Conservation (phyloP, 2,888 invertebrate species). For the Willowsia nigromaculata region DNA sequence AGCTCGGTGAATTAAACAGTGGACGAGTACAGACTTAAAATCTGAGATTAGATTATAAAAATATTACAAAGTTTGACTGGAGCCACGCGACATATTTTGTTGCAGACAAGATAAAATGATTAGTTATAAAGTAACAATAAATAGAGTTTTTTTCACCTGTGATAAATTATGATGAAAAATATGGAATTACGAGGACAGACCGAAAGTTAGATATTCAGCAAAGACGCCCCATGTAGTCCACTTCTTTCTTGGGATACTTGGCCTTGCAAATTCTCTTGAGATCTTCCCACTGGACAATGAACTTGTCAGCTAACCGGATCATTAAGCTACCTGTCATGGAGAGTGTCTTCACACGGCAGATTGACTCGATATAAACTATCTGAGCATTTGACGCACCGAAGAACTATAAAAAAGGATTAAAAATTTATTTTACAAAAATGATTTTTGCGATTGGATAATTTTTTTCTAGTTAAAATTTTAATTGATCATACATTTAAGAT, state of each 20-base stretch:
- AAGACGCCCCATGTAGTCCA: conserved; percentile 4
- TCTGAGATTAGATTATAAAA: too few species aligned
- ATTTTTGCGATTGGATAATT: not conserved
- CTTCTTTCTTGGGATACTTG: not conserved
- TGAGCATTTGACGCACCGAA: conserved; percentile 83
- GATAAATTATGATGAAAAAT: not conserved
- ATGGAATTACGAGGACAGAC: too few species aligned
- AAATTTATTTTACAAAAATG: not conserved
- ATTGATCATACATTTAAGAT: conserved; percentile 84
- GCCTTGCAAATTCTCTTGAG: conserved; percentile 80
- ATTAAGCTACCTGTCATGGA: conserved; percentile 94
- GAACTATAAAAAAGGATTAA: not conserved
- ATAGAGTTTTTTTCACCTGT: not conserved
- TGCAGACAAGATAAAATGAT: too few species aligned
- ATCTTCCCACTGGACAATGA: conserved; percentile 96
- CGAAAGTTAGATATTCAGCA: too few species aligned
- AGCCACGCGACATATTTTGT: too few species aligned
- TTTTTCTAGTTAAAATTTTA: not conserved
- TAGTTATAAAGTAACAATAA: too few species aligned
- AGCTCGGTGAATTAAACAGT: too few species aligned
- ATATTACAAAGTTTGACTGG: too few species aligned
- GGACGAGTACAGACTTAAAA: too few species aligned
- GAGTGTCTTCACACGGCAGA: conserved; percentile 93
- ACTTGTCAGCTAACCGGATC: conserved; percentile 89
- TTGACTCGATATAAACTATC: conserved; percentile 96